These are phyloP conservation scores for Microcebus tavaratra DNA, from an alignment of 2,113 vertebrate genomes.

Conservation along the genomic window DNA sequence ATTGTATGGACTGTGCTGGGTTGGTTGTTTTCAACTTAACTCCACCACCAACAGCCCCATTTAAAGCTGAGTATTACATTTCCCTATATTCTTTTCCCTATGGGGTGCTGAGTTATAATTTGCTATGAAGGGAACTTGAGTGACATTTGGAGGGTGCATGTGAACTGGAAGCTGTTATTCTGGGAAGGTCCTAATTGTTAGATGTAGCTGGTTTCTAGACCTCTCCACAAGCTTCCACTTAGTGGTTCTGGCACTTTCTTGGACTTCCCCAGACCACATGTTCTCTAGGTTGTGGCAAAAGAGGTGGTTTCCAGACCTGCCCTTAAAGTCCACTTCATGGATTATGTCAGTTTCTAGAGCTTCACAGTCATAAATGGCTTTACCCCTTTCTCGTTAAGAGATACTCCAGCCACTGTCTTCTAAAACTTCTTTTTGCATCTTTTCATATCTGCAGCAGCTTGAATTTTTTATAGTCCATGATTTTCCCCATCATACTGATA, in stretches of 20 bases:
- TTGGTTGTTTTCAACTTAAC: neutral
- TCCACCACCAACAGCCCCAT: neutral
- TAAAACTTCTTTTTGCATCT: neutral
- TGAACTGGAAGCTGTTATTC: neutral
- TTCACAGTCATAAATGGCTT: neutral
- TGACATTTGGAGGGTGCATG: neutral
- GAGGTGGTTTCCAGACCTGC: neutral
- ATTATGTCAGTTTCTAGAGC: neutral
- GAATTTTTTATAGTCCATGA: neutral
- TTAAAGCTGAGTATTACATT: neutral
- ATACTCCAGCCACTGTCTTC: neutral
- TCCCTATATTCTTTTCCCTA: neutral
- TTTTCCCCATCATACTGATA: neutral
- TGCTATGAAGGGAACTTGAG: neutral
- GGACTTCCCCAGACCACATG: neutral
- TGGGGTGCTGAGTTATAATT: neutral
- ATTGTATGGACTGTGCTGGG: neutral
- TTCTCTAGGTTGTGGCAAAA: conserved; percentile 13
- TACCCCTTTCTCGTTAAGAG: neutral
- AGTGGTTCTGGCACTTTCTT: neutral
- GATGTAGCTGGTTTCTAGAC: neutral
- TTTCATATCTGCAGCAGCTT: neutral
- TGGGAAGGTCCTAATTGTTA: neutral
- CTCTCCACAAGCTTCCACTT: neutral
- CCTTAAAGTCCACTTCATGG: neutral